Percentiles rank a stretch among this genome's conserved stretches.
Conservation (phyloP, 2,797 vertebrate species). For the Acridotheres tristis region DNA sequence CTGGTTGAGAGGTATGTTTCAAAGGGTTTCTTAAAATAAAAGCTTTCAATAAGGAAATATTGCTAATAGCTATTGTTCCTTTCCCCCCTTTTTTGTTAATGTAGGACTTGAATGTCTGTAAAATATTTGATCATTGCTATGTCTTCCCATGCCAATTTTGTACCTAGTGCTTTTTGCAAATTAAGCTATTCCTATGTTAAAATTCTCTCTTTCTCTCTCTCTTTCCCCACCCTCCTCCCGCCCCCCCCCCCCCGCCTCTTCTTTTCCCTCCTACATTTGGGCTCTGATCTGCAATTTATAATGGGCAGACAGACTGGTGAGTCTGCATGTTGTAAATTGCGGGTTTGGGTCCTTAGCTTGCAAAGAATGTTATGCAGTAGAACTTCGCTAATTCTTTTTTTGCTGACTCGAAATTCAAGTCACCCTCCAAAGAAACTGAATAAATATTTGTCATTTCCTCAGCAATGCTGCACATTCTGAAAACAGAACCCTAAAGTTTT, state of each 20-base stretch:
- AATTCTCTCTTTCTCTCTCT: constrained; percentile 16
- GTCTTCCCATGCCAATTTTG: constrained; percentile 24
- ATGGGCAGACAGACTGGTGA: constrained; percentile 66
- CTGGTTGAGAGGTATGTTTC: constrained; percentile 68
- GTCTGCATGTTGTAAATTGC: constrained; percentile 71
- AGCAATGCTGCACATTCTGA: not conserved
- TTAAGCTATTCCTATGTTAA: constrained; percentile 42
- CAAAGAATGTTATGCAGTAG: constrained; percentile 55
- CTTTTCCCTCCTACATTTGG: constrained; percentile 46
- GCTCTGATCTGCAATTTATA: constrained; percentile 68
- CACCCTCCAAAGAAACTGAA: not conserved
- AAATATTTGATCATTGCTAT: constrained; percentile 35
- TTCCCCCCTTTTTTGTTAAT: not conserved
- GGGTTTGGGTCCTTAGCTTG: constrained; percentile 66
- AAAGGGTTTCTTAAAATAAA: constrained; percentile 35
- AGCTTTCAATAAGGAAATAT: constrained; percentile 11
- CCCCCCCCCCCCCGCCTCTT: not conserved
- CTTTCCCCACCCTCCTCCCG: not conserved
- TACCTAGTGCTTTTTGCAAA: constrained; percentile 23
- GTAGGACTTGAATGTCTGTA: constrained; percentile 32
- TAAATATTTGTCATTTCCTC: not conserved
- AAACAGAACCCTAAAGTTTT: constrained; percentile 41
- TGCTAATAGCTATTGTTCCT: constrained; percentile 12
- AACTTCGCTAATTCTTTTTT: constrained; percentile 57
- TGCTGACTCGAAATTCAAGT: constrained; percentile 21